Percentiles rank a stretch among this genome's conserved stretches.
These are phyloP conservation scores for Rapana venosa DNA, from an alignment of 2,888 invertebrate species.

Conservation along the genomic window DNA sequence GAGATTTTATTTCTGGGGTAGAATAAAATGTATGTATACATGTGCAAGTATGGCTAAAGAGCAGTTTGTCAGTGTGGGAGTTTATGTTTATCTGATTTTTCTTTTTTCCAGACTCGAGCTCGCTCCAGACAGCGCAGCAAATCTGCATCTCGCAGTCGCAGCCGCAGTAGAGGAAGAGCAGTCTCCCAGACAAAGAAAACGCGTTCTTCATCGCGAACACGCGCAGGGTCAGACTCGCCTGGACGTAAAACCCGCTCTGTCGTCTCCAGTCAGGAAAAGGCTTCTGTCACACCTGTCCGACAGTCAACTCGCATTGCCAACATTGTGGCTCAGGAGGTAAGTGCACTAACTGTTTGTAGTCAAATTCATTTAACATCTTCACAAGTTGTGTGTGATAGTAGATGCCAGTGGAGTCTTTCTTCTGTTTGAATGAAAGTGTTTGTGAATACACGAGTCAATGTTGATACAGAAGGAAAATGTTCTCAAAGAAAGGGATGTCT, in stretches of 20 bases:
- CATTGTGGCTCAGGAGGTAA: constrained; percentile 49
- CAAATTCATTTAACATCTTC: no score
- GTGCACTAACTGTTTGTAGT: background rate
- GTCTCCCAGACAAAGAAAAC: constrained; percentile 23
- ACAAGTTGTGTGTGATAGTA: no score
- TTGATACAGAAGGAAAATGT: no score
- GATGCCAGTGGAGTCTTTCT: no score
- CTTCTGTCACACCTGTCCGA: constrained; percentile 52
- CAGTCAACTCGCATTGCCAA: constrained; percentile 48
- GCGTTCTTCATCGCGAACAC: background rate
- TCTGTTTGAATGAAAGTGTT: no score
- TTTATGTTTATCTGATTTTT: background rate
- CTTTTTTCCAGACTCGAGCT: constrained; percentile 40
- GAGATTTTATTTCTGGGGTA: no score
- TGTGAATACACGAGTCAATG: no score
- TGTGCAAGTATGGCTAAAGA: no score
- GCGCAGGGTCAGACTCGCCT: constrained; percentile 3
- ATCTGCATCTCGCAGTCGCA: constrained; percentile 54
- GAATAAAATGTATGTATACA: no score
- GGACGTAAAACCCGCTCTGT: constrained; percentile 38
- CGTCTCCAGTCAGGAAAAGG: constrained; percentile 42
- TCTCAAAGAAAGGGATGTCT: no score
- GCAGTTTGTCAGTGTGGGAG: no score
- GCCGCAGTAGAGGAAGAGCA: constrained; percentile 57
- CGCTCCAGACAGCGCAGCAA: constrained; percentile 53